Evolutionary conservation across 2,888 invertebrate genomes (phyloP), one percentile per base, ranked within the genome.

Genomic region (Brachypalpus laphriformis): DNA sequence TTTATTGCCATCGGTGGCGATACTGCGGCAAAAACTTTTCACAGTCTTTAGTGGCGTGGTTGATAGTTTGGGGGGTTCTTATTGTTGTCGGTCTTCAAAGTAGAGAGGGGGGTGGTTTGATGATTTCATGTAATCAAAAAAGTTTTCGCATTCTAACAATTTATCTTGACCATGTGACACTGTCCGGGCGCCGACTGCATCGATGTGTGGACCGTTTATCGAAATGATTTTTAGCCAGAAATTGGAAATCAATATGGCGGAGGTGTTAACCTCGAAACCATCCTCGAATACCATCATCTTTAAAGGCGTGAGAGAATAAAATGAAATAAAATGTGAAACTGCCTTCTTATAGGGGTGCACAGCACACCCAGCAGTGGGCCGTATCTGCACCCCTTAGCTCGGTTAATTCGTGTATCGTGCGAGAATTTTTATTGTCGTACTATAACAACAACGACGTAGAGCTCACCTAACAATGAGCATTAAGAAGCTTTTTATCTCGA

Each of bases 61-160:
- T 61, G 54, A 61, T 63, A 63, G 45, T 70, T 42, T 0, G 9
- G 37, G 54, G 20, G 34, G 37, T 51, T 20, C 16, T 40, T 31
- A n/a, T 28, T 54, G n/a, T 45, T 9, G 51, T 25, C 37, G 37
- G 47, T 16, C 14, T 16, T n/a, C n/a, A n/a, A n/a, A n/a, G n/a
- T n/a, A n/a, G 31, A 22, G 16, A 22, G 31, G 31, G 16, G 61
- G 22, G 9, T 9, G 1, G 54, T 74, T 18, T 31, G 63, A 75
- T 74, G 83, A 65, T 70, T 70, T 75, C 70, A 42, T 85, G 85
- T 85, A 85, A 85, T 85, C 85, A 85, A 81, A 85, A 85, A 85
- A 85, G 85, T 85, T 85, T 85, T 85, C 85, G 75, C 75, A 75
- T 75, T 81, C 57, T 45, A 65, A 81, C 85, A 54, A 85, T 85